Percentiles rank a stretch among this genome's conserved stretches.
These are phyloP conservation scores for Elephantulus edwardii DNA, from an alignment of 2,113 vertebrate genomes.

Conservation along the genomic window DNA sequence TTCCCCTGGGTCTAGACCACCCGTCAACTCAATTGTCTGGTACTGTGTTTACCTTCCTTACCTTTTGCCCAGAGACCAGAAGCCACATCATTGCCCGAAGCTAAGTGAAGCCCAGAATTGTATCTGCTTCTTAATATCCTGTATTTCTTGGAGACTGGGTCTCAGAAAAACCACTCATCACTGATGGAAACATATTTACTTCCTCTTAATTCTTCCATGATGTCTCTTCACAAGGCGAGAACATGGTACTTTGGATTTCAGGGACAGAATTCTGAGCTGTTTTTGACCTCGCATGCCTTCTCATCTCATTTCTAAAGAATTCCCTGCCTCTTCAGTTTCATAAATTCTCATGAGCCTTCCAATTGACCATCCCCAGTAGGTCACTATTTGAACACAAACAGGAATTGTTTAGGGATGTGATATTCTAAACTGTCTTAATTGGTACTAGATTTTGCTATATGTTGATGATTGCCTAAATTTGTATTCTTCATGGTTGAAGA, in stretches of 20 bases:
- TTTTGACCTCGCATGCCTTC: neutral
- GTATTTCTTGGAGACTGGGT: fast-evolving
- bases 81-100: neutral
- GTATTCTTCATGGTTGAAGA: neutral
- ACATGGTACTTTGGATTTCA: neutral
- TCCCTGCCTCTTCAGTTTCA: neutral
- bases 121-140: neutral
- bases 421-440: slow-evolving; percentile 30
- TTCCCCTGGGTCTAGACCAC: neutral
- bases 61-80: neutral
- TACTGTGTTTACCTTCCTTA: neutral
- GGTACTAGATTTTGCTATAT: neutral
- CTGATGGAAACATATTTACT: neutral
- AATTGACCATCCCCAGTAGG: slow-evolving; percentile 34
- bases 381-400: slow-evolving; percentile 20
- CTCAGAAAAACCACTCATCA: neutral
- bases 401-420: neutral
- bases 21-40: neutral
- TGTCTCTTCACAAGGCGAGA: neutral
- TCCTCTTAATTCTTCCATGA: fast-evolving
- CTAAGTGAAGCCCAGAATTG: neutral
- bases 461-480: neutral
- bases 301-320: slow-evolving; percentile 34
- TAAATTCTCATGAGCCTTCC: slow-evolving; percentile 2
- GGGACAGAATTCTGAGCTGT: neutral